These are phyloP conservation scores for Drosophila subquinaria DNA, from an alignment of 2,888 invertebrate species.

Conservation along the genomic window DNA sequence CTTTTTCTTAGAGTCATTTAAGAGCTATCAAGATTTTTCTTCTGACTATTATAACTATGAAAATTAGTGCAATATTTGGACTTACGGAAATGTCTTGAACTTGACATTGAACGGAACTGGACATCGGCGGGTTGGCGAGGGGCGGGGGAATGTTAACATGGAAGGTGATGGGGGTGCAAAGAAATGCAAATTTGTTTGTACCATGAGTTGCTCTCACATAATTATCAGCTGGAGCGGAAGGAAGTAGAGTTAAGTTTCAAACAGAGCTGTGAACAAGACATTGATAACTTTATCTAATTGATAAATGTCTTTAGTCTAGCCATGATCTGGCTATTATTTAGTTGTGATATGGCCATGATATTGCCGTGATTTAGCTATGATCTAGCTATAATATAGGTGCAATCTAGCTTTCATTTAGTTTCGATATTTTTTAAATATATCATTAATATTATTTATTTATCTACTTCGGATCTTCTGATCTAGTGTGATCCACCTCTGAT, in stretches of 20 bases:
- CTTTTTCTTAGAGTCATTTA: constrained; percentile 23
- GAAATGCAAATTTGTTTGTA: constrained; percentile 62
- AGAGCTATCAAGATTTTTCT: constrained; percentile 44
- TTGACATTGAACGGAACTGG: constrained; percentile 63
- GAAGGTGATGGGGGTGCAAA: constrained; percentile 28
- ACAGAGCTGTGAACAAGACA: constrained; percentile 20
- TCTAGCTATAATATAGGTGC: constrained; percentile 6
- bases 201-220: constrained; percentile 41
- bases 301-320: background rate
- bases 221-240: constrained; percentile 56
- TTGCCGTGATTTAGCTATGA: background rate
- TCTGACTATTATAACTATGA: constrained; percentile 24
- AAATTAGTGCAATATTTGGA: constrained; percentile 54
- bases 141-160: background rate
- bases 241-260: constrained; percentile 46
- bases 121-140: background rate
- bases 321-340: constrained; percentile 12
- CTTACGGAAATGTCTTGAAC: constrained; percentile 69
- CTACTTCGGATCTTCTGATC: too few species aligned
- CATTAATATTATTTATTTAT: too few species aligned
- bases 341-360: constrained; percentile 5
- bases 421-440: background rate
- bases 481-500: too few species aligned
- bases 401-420: constrained; percentile 5
- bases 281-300: constrained; percentile 19